Base-by-base conservation (phyloP, 2,113 vertebrate species). In the Daboia siamensis region DNA sequence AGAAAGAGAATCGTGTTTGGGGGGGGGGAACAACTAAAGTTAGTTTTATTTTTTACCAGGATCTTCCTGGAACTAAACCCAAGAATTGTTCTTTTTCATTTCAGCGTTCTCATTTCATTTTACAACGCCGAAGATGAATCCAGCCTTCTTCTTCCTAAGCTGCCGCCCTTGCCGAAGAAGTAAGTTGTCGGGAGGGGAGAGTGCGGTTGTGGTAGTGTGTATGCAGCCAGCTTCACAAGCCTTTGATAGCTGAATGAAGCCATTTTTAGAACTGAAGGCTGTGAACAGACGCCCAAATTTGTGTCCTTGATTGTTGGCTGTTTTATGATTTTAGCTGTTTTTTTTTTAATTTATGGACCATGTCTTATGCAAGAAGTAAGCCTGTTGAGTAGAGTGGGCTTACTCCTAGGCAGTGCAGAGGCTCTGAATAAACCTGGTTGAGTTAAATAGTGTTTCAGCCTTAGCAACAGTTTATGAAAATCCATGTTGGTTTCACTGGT, bases 101-200 rank as follows among this genome's bases (percentile, higher is more conserved):
- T 88, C 96, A 98, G 98, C 96, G 96, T 98, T 94, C 97, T 99
- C 20, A 98, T 97, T 89, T 98, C 99, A 2, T 99, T 99, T 96
- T 98, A 98, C 95, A 98, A 98, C 93, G 98, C 98, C 13, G 99
- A 99, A 90, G 98, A 99, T 93, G 99, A 99, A 94, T 98, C 98
- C 88, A 99, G 98, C 91, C 97, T 98, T 64, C 99, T 99, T 87
- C 97, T 99, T 86, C 99, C 99, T 52, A 99, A 99, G 95, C 95
- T 99, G 88, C 99, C 99, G 26, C 97, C 99, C 0, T 97, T 99
- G 93, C 99, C 99, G 33, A 99, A 99, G 97, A 99, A 98, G 99
- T 99, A 97, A 97, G 95, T 92, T 88, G 9, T 13, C 39, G 64
- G 94, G 52, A 39, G n/a, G 33, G 13, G 39, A 39, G 5, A 80